Evolutionary conservation across 2,113 vertebrate species (phyloP).

Genomic region (Menura novaehollandiae): DNA sequence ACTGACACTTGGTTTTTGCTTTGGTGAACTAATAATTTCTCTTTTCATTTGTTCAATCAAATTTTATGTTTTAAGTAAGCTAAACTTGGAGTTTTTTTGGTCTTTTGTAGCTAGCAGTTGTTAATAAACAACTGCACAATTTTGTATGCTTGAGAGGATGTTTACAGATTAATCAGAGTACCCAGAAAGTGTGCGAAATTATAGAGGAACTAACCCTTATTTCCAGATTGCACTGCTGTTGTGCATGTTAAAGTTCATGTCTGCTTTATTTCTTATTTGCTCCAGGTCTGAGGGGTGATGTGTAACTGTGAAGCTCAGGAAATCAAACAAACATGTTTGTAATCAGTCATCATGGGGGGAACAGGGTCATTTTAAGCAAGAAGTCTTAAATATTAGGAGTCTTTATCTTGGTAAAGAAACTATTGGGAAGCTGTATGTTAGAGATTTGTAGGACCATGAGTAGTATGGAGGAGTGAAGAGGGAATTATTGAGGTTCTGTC

Average conservation of each 20-base stretch:
- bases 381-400: background rate
- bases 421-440: background rate
- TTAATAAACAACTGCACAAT: constrained; percentile 60
- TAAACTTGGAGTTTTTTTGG: constrained; percentile 32
- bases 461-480: background rate
- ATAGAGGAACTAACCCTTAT: background rate
- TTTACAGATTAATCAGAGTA: background rate
- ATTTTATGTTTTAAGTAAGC: constrained; percentile 17
- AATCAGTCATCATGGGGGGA: background rate
- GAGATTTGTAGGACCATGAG: background rate
- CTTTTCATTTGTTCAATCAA: background rate
- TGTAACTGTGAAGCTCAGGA: background rate
- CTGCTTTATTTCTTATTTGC: background rate
- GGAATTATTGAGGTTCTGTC: background rate
- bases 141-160: constrained; percentile 10
- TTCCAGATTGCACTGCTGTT: background rate
- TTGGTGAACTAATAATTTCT: background rate
- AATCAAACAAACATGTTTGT: background rate
- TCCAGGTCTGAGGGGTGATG: background rate
- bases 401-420: background rate
- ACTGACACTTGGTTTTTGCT: background rate
- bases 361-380: background rate
- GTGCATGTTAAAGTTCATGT: background rate
- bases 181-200: background rate
- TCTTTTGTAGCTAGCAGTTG: background rate